These are phyloP conservation scores for Dipodomys stephensi DNA, from an alignment of 2,113 vertebrate species.

Conservation along the genomic window DNA sequence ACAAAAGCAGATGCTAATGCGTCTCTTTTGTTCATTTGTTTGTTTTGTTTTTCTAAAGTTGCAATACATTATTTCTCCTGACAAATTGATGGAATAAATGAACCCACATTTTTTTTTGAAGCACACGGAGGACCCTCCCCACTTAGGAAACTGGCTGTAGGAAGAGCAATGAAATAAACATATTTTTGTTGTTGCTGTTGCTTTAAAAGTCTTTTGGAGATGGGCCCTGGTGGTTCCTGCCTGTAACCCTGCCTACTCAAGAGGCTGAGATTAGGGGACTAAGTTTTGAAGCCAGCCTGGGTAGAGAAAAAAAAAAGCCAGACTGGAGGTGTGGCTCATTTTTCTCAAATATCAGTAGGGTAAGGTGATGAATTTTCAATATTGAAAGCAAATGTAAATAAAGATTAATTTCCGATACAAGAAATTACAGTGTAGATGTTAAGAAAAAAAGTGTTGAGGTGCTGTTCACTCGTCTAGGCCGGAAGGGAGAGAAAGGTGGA, in stretches of 20 bases:
- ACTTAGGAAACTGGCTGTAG: background rate
- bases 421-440: background rate
- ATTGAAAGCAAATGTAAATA: slow-evolving; percentile 58
- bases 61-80: background rate
- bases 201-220: background rate
- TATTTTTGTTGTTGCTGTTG: background rate
- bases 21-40: too few species aligned
- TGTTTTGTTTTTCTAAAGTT: background rate
- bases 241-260: background rate
- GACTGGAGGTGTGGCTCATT: too few species aligned
- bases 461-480: background rate
- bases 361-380: slow-evolving; percentile 50
- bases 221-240: background rate
- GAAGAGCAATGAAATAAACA: background rate
- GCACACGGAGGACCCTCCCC: background rate
- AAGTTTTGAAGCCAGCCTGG: too few species aligned
- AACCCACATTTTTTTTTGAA: slow-evolving; percentile 4
- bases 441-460: background rate
- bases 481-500: background rate
- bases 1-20: slow-evolving; percentile 32
- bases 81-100: slow-evolving; percentile 24
- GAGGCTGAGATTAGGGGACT: too few species aligned
- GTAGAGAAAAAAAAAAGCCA: too few species aligned
- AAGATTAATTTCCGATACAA: slow-evolving; percentile 43
- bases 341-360: slow-evolving; percentile 29